These are phyloP conservation scores for Monomorium pharaonis DNA, from an alignment of 1,140 invertebrate genomes.

Conservation along the genomic window DNA sequence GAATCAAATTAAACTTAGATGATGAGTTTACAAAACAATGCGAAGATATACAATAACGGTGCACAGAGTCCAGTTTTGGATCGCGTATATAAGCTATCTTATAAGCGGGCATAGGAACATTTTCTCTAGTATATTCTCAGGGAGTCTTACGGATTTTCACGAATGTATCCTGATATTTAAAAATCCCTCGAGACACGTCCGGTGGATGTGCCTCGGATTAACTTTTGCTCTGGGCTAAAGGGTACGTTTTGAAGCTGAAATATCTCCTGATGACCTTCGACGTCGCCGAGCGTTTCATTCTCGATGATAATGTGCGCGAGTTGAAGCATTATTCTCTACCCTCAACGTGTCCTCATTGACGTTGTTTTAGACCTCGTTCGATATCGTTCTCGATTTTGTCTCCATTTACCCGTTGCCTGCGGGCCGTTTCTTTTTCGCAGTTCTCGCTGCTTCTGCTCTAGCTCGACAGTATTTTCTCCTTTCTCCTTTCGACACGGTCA, in stretches of 20 bases:
- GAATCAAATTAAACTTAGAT: too few relatives aligned
- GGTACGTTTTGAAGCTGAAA: not conserved
- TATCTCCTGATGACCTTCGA: conserved; percentile 27
- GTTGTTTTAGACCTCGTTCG: not conserved
- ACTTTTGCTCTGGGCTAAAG: too few relatives aligned
- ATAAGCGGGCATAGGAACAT: too few relatives aligned
- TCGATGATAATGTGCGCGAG: conserved; percentile 18
- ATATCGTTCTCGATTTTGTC: not conserved
- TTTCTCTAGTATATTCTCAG: too few relatives aligned
- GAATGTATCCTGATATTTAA: too few relatives aligned
- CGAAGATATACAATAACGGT: too few relatives aligned
- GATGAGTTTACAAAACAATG: too few relatives aligned
- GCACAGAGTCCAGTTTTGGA: too few relatives aligned
- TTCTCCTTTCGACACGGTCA: conserved; percentile 1
- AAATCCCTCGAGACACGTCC: too few relatives aligned
- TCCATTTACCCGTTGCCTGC: not conserved
- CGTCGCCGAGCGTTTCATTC: conserved; percentile 15
- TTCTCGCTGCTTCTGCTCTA: not conserved
- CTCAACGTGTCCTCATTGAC: not conserved
- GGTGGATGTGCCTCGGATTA: too few relatives aligned
- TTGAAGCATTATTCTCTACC: conserved; percentile 21
- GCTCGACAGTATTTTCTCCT: not conserved
- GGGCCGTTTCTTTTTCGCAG: not conserved
- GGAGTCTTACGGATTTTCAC: too few relatives aligned
- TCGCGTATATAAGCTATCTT: too few relatives aligned